Evolutionary conservation across 1,140 invertebrate genomes (phyloP), one percentile per base, ranked within the genome.

Genomic region (Drosophila kanapiae): DNA sequence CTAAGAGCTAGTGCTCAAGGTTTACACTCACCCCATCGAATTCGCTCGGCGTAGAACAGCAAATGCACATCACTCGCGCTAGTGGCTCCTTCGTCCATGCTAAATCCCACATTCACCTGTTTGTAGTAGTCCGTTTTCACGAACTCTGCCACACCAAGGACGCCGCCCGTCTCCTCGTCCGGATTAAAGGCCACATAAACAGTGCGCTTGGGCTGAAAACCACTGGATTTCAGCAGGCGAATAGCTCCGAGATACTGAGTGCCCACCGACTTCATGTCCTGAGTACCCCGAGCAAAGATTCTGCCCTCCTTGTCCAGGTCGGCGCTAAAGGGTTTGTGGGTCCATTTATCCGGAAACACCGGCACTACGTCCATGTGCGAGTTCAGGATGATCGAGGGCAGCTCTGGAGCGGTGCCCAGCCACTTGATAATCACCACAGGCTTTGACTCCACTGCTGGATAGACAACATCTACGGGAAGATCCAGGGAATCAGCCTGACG

Each of bases 131-230:
- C 93, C 0, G 95, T 96, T 27, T 95, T 91, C 0, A 98, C 95
- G 93, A 98, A 98, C 70, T 94, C 93, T 72, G 94, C 93, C 97
- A 99, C 98, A 10, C 98, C 98, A 60, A 96, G 94, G 9, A 94
- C 86, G 1, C 98, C 97, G 0, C 98, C 98, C 68, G 97, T 96
- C 94, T 99, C 98, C 93, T 99, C 98, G 94, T 99, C 98, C 80
- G 97, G 97, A 27, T 97, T 96, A 94, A 97, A 98, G 9, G 95
- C 94, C 13, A 98, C 79, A 82, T 97, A 95, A n/a, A 97, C 84
- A 4, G 96, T 97, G 62, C 96, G 93, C 67, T 94, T 94, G 16
- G 95, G 93, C 53, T 82, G 84, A 0, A 94, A 91, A 3, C 95
- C 95, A 35, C 94, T 87, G 3, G 91, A 83, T 80, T 95, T 96